Evolutionary conservation across 2,888 invertebrate species (phyloP), one percentile per base, ranked within the genome.

Genomic region (Pandemis heparana): DNA sequence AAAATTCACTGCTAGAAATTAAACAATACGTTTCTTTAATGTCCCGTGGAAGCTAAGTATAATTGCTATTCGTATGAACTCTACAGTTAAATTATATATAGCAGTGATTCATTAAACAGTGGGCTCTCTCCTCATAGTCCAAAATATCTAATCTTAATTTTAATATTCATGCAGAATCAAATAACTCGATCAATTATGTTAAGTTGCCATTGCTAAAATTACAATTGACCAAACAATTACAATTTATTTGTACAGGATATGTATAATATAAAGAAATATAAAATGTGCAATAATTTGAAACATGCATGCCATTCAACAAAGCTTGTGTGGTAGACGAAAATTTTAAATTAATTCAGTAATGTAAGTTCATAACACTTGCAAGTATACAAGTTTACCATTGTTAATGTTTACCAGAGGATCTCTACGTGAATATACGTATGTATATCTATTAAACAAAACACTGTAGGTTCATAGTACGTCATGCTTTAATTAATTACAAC

Each of bases 241-340:
- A 41, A 18, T 67, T 41, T 71, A 18, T 67, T 41, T 71, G 6
- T 39, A 71, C 53, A 60, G 38, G 46, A 66, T 71, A 71, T 60
- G n/a, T 51, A 62, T 53, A 51, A 73, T 63, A 71, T 59, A 75
- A 75, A 76, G 74, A 66, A 69, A 59, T 66, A 75, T 77, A 79
- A 77, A 76, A 79, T 77, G 83, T 83, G 82, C 87, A 81, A 62
- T 81, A 81, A 83, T 80, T 79, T 75, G 77, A 78, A 85, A 82
- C 91, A 90, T 91, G 91, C 91, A 89, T 85, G 89, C 90, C 85
- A 87, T 85, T 84, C 85, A 86, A 82, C 69, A 86, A 90, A 91
- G 90, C 91, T 76, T 80, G 85, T 87, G 85, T 81, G 77, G 77
- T 71, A 75, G 61, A 68, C 56, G 73, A 70, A 75, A 76, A 75